These are phyloP conservation scores for Heterodera filipjevi DNA, from an alignment of 2,888 invertebrate genomes.

Conservation along the genomic window DNA sequence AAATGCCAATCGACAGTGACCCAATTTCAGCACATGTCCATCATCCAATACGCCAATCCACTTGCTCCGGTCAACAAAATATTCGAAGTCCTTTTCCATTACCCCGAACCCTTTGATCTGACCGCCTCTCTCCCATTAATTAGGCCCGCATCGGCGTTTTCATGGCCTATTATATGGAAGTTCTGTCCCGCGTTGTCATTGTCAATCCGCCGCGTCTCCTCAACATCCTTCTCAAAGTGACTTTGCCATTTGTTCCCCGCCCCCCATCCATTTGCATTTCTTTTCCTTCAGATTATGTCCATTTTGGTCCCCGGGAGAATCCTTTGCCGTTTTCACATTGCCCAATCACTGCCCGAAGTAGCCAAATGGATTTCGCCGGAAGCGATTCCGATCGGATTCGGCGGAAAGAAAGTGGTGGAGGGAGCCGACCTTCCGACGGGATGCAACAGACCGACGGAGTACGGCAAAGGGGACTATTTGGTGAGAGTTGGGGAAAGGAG, in stretches of 20 bases:
- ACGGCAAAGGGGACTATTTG: conserved; percentile 43
- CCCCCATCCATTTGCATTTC: too few relatives aligned
- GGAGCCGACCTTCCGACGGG: conserved; percentile 38
- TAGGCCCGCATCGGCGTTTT: conserved; percentile 48
- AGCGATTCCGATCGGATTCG: conserved; percentile 46
- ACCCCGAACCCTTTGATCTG: too few relatives aligned
- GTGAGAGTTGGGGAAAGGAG: conserved; percentile 22
- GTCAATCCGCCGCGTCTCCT: conserved; percentile 48
- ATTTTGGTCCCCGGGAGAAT: conserved; percentile 40
- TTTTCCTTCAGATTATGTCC: conserved; percentile 45
- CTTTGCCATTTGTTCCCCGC: not conserved
- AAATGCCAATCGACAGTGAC: too few relatives aligned
- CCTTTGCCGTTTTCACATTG: conserved; percentile 44
- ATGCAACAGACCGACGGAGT: conserved; percentile 36
- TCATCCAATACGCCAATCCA: conserved; percentile 45
- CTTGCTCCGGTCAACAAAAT: conserved; percentile 42
- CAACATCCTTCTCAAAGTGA: conserved; percentile 46
- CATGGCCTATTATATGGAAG: conserved; percentile 49
- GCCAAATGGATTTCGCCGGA: conserved; percentile 35
- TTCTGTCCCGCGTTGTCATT: conserved; percentile 46
- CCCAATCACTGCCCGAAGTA: conserved; percentile 38
- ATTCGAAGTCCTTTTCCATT: too few relatives aligned
- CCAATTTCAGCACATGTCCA: conserved; percentile 9
- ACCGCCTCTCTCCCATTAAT: too few relatives aligned
- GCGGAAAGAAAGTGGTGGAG: conserved; percentile 38